Base-by-base conservation (phyloP, 2,113 vertebrate species). In the Gasterosteus nipponicus region DNA sequence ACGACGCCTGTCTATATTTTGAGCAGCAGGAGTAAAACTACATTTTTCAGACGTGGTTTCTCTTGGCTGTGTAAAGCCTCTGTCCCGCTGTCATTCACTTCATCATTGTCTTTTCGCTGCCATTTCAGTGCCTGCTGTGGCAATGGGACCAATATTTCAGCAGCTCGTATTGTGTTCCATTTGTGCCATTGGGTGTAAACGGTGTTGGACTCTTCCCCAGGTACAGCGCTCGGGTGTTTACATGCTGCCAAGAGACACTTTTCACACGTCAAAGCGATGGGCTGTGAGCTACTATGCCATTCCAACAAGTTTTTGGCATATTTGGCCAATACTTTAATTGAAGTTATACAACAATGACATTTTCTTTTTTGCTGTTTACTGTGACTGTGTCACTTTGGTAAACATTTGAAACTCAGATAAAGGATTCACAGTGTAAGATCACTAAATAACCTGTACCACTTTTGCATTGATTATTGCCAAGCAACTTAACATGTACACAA, bases 121-220 rank as follows among this genome's bases (percentile, higher is more conserved):
- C 66, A 57, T 83, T 49, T 73, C 72, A 56, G 46, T 38, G 51
- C 78, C 66, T 77, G 70, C 78, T 77, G 83, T 74, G 70, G 83
- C 61, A 49, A 53, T 14, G 63, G 69, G 73, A 88, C 86, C 54
- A 90, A 88, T 86, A 88, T 88, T 87, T 89, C 74, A 89, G 66
- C 46, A 81, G 83, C 69, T 73, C 66, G 71, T 77, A 66, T 41
- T 38, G 77, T 77, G 64, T 81, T 77, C 58, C 71, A 77, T 82
- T 85, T 84, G 68, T 82, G 67, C 59, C 54, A 35, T 64, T 56
- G 68, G 82, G 82, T 85, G 86, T 82, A 82, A 87, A 87, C 80
- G 72, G 73, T 46, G 63, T 61, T 76, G 81, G 75, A 77, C 76
- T 74, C 74, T 63, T 82, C 75, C 81, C 83, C 64, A 75, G 80